Evolutionary conservation across 2,113 vertebrate species (phyloP).

Genomic region (Scomber scombrus): DNA sequence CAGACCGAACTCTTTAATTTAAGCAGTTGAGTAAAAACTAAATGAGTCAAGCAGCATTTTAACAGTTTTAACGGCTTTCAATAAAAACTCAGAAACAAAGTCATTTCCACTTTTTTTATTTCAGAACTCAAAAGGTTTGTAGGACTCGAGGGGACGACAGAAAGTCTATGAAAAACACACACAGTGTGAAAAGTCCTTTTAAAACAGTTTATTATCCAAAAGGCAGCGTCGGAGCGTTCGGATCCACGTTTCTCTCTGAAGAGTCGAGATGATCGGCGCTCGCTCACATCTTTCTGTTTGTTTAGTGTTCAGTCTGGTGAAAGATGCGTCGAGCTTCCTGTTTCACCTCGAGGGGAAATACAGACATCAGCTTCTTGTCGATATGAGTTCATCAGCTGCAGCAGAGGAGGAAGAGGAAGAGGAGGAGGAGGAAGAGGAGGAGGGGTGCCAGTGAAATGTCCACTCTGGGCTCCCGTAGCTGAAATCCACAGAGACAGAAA

Average conservation of each 20-base stretch:
- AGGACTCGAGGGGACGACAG: conserved; percentile 85
- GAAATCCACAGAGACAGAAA: background rate
- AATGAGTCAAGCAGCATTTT: too few species aligned
- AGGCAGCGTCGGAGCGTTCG: conserved; percentile 91
- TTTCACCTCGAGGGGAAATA: background rate
- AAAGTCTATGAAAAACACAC: conserved; percentile 91
- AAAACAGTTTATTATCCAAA: conserved; percentile 91
- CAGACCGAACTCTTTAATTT: too few species aligned
- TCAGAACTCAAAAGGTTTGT: conserved; percentile 86
- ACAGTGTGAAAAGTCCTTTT: conserved; percentile 89
- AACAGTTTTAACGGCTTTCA: too few species aligned
- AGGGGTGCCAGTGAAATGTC: background rate
- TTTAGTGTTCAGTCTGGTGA: background rate
- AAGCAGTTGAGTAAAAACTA: too few species aligned
- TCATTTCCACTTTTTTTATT: conserved; percentile 29
- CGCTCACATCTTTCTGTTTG: background rate
- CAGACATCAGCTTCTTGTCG: conserved; percentile 86
- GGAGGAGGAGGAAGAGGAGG: background rate
- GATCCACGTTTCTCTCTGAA: conserved; percentile 88
- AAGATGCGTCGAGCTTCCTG: background rate
- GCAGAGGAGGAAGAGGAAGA: conserved; percentile 51
- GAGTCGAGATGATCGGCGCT: conserved; percentile 84
- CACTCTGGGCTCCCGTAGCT: conserved; percentile 10
- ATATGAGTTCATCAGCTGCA: conserved; percentile 86
- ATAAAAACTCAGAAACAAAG: background rate